Evolutionary conservation across 2,888 invertebrate species (phyloP).

Genomic region (Parascotia fuliginaria): DNA sequence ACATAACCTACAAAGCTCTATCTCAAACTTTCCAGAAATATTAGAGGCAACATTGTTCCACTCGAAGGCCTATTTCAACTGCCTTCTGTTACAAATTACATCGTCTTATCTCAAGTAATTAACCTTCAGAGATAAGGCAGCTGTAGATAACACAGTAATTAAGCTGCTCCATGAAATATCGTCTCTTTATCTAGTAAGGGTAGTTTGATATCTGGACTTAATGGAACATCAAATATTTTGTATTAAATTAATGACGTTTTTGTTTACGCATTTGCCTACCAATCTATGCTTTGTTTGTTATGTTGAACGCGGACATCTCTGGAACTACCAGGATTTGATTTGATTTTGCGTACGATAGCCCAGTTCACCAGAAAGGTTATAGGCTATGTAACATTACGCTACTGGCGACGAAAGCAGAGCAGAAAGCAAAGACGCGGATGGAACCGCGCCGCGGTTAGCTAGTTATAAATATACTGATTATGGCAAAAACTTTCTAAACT

Average conservation of each 20-base stretch:
- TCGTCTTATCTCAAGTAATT: conserved; percentile 50
- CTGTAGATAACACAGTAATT: conserved; percentile 49
- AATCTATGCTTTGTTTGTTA: too few species aligned
- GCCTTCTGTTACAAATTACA: conserved; percentile 46
- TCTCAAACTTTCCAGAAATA: conserved; percentile 19
- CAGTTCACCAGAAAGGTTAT: too few species aligned
- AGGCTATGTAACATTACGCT: too few species aligned
- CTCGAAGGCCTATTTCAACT: conserved; percentile 22
- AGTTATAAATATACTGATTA: too few species aligned
- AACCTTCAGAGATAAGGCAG: conserved; percentile 52
- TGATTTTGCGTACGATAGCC: too few species aligned
- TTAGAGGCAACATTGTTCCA: conserved; percentile 13
- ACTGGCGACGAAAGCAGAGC: too few species aligned
- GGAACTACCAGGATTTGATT: too few species aligned
- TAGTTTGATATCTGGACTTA: conserved; percentile 33
- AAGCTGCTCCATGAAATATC: conserved; percentile 49
- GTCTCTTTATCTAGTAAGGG: conserved; percentile 45
- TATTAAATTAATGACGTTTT: background rate
- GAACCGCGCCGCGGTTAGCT: too few species aligned
- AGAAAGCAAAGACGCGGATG: too few species aligned
- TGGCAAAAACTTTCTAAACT: too few species aligned
- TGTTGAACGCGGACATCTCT: too few species aligned
- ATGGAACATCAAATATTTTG: background rate
- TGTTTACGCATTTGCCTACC: too few species aligned
- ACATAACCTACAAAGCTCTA: background rate